Evolutionary conservation across 2,113 vertebrate genomes (phyloP).

Genomic region (Platysternon megacephalum): DNA sequence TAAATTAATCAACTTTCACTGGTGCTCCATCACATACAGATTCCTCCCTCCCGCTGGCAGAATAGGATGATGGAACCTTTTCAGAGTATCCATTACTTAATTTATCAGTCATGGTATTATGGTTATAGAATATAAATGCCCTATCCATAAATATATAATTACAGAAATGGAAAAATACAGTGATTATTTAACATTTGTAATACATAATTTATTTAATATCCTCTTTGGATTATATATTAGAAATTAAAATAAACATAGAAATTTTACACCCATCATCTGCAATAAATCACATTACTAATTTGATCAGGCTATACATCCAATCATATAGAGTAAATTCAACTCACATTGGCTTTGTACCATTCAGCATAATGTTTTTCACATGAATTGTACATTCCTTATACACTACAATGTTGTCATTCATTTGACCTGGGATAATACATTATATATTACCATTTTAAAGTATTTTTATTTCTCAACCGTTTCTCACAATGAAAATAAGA

Average conservation of each 20-base stretch:
- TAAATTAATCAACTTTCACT: conserved; percentile 43
- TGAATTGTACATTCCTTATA: neutral
- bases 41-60: conserved; percentile 6
- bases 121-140: conserved; percentile 58
- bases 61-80: conserved; percentile 53
- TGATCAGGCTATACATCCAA: neutral
- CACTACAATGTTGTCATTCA: neutral
- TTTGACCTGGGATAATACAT: neutral
- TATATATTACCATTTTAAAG: neutral
- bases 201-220: conserved; percentile 51
- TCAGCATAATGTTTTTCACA: neutral
- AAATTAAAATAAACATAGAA: conserved; percentile 44
- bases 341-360: neutral
- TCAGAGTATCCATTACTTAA: conserved; percentile 54
- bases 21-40: conserved; percentile 36
- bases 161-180: conserved; percentile 40
- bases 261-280: neutral
- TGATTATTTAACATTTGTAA: conserved; percentile 44
- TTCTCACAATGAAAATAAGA: neutral
- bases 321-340: neutral
- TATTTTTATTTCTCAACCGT: neutral
- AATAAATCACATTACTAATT: neutral
- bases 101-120: conserved; percentile 58
- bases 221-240: conserved; percentile 14
- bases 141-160: conserved; percentile 61